Conservation (phyloP, 2,113 vertebrate genomes). For the Notarius lentiginosus region DNA sequence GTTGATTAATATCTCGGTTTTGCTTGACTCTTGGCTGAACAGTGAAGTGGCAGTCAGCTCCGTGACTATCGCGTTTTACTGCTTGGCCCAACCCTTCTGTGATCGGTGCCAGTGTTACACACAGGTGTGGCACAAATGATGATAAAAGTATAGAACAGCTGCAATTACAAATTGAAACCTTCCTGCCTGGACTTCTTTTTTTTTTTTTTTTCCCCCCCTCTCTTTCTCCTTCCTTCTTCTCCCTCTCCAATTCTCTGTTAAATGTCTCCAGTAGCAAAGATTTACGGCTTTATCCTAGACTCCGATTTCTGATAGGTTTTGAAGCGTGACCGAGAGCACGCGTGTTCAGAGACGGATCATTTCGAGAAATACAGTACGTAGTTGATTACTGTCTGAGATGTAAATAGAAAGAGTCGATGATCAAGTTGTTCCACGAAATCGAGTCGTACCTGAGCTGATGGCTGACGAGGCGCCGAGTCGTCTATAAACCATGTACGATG, state of each 20-base stretch:
- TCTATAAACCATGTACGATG: too few relatives aligned
- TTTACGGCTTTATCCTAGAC: not conserved
- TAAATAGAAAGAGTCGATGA: not conserved
- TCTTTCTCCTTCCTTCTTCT: not conserved
- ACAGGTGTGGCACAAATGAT: constrained; percentile 30
- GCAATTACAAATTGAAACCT: constrained; percentile 13
- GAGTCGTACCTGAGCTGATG: too few relatives aligned
- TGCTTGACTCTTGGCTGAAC: not conserved
- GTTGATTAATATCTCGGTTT: not conserved
- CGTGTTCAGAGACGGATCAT: not conserved
- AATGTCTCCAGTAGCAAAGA: not conserved
- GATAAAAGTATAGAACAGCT: constrained; percentile 28
- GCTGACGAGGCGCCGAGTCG: too few relatives aligned
- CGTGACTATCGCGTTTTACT: not conserved
- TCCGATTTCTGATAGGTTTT: not conserved
- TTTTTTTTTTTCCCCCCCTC: not conserved
- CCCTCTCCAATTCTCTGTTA: not conserved
- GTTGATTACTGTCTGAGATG: not conserved
- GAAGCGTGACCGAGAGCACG: not conserved
- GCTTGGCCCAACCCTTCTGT: not conserved
- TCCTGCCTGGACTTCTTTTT: constrained; percentile 7
- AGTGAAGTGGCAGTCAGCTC: not conserved
- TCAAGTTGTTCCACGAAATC: not conserved
- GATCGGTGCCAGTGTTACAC: not conserved
- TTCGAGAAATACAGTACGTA: not conserved